Evolutionary conservation across 2,797 vertebrate species (phyloP).

Genomic region (Pseudochaenichthys georgianus): DNA sequence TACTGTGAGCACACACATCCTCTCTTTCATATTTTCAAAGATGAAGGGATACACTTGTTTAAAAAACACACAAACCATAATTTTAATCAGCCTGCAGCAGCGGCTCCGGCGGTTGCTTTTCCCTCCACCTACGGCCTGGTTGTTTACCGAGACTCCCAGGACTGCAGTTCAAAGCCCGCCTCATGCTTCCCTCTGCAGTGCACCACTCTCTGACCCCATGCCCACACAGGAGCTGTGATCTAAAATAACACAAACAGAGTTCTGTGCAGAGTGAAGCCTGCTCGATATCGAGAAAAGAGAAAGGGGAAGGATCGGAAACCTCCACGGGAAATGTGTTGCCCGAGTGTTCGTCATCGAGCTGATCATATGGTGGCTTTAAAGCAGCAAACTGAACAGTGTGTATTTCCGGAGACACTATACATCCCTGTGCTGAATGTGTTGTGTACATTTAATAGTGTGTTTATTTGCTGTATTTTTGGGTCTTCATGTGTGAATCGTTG

Average conservation of each 20-base stretch:
- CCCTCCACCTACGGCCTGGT: slow-evolving; percentile 42
- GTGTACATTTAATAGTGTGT: no score
- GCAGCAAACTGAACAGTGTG: not conserved
- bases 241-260: slow-evolving; percentile 64
- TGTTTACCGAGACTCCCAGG: slow-evolving; percentile 49
- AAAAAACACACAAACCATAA: not conserved
- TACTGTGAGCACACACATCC: not conserved
- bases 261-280: slow-evolving; percentile 36
- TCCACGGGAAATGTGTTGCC: not conserved
- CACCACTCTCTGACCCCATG: slow-evolving; percentile 38
- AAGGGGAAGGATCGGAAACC: slow-evolving; percentile 18
- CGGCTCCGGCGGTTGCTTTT: slow-evolving; percentile 9
- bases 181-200: slow-evolving; percentile 45
- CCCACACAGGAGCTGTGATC: slow-evolving; percentile 62
- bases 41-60: not conserved
- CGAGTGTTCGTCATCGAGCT: not conserved
- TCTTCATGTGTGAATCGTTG: slow-evolving; percentile 8
- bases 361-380: not conserved
- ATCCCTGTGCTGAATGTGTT: not conserved
- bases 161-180: slow-evolving; percentile 30
- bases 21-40: not conserved
- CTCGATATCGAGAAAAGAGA: slow-evolving; percentile 13
- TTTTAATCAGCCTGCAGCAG: slow-evolving; percentile 8
- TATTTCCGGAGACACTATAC: not conserved
- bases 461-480: no score